Conservation (phyloP, 2,797 vertebrate species). For the Streptopelia turtur region DNA sequence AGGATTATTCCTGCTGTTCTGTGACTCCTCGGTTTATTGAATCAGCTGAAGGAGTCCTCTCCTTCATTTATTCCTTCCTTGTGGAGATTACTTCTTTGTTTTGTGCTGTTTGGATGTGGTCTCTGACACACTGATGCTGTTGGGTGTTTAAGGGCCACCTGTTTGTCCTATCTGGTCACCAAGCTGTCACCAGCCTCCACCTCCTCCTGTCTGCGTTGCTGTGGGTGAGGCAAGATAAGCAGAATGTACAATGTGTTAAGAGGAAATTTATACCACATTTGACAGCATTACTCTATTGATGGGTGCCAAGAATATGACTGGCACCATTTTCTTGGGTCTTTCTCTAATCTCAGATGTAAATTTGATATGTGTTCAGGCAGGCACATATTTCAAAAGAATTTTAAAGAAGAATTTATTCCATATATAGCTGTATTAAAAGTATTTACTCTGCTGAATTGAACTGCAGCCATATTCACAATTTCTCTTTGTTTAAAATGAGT, state of each 20-base stretch:
- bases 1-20: not conserved
- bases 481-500: slow-evolving; percentile 1
- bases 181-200: not conserved
- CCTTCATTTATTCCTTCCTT: not conserved
- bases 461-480: not conserved
- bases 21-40: not conserved
- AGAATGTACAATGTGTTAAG: not conserved
- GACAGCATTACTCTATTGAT: slow-evolving; percentile 24
- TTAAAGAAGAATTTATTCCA: slow-evolving; percentile 16
- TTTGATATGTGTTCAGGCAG: slow-evolving; percentile 42
- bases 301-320: slow-evolving; percentile 67
- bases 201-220: not conserved
- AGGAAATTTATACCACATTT: slow-evolving; percentile 36
- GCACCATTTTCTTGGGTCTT: slow-evolving; percentile 32
- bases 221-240: slow-evolving; percentile 2
- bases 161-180: slow-evolving; percentile 1
- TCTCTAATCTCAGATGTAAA: slow-evolving; percentile 43
- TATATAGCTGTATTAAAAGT: not conserved
- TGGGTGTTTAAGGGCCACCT: slow-evolving; percentile 9
- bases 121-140: not conserved
- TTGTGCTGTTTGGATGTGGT: not conserved
- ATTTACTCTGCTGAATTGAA: slow-evolving; percentile 10
- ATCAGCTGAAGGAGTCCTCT: not conserved
- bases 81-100: not conserved
- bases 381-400: slow-evolving; percentile 23